Evolutionary conservation across 1,140 invertebrate genomes (phyloP).

Genomic region (Pseudoatta argentina): DNA sequence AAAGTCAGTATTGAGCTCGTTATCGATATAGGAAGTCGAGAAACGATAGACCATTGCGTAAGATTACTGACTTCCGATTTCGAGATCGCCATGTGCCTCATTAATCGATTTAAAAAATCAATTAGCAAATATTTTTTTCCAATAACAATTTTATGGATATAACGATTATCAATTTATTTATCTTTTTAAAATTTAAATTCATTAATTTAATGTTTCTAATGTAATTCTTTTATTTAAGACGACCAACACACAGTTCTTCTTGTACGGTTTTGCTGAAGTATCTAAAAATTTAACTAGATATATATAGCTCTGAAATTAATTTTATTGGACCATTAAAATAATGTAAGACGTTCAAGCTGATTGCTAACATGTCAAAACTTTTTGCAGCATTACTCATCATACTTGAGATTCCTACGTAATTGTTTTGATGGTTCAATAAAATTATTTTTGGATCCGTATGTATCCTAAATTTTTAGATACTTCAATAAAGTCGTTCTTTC

Average conservation of each 20-base stretch:
- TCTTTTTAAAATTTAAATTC: not conserved
- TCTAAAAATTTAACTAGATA: too few species aligned
- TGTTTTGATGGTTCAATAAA: too few species aligned
- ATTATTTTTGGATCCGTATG: too few species aligned
- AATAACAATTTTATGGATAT: not conserved
- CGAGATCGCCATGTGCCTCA: not conserved
- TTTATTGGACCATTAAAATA: too few species aligned
- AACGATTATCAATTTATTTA: not conserved
- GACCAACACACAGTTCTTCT: not conserved
- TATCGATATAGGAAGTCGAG: slow-evolving; percentile 25
- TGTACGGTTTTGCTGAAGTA: too few species aligned
- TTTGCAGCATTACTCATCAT: too few species aligned
- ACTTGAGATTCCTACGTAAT: too few species aligned
- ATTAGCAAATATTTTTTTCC: not conserved
- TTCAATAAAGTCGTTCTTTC: too few species aligned
- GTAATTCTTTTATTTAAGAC: not conserved
- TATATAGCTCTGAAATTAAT: too few species aligned
- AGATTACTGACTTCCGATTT: not conserved
- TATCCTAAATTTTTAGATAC: too few species aligned
- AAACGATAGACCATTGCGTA: slow-evolving; percentile 6
- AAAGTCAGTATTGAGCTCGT: slow-evolving; percentile 1
- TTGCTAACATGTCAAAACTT: too few species aligned
- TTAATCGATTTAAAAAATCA: not conserved
- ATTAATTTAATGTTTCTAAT: not conserved
- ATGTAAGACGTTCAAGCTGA: too few species aligned